Evolutionary conservation across 2,797 vertebrate species (phyloP), one percentile per base, ranked within the genome.

Genomic region (Pogoniulus pusillus): DNA sequence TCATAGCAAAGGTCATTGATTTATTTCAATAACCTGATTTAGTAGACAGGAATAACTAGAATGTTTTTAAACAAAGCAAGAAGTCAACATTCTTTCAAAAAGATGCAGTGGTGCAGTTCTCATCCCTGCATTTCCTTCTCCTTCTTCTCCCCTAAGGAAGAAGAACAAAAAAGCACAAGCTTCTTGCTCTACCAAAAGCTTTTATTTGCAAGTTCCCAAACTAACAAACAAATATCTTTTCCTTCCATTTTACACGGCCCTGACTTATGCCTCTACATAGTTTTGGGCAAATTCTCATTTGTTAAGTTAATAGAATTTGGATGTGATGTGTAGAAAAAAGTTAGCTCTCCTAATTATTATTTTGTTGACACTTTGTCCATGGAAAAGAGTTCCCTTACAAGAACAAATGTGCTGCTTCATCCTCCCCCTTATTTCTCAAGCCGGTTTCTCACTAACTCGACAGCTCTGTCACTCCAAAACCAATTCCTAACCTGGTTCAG

Each of bases 1-100:
- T 78, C 60, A 82, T 82, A 84, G 60, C 89, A 94, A 91, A 95
- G 75, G 79, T 88, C 75, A 87, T 62, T 0, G 74, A 57, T 76
- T 91, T 37, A 47, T 91, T 94, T 95, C 88, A 95, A 90, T 91
- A 93, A 92, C 82, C 41, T 68, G 34, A 69, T 55, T 72, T 65
- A 91, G 65, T 59, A 73, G 16, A 69, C 14, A 65, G 62, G 69
- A 96, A 73, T 82, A 87, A 82, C 68, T 58, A 77, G 34, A 83
- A 72, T 84, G 81, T 32, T 94, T 95, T 91, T 78, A 81, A 82
- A 75, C 87, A 84, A 70, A 83, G 83, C 22, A 72, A 94, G 43
- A 89, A 80, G 62, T 43, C 60, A 72, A 82, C 57, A 85, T 59
- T 92, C 87, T 83, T 91, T 91, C 47, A 82, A 63, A 94, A 87